Base-by-base conservation (phyloP, 2,113 vertebrate genomes). In the Ivindomyrus marchei region DNA sequence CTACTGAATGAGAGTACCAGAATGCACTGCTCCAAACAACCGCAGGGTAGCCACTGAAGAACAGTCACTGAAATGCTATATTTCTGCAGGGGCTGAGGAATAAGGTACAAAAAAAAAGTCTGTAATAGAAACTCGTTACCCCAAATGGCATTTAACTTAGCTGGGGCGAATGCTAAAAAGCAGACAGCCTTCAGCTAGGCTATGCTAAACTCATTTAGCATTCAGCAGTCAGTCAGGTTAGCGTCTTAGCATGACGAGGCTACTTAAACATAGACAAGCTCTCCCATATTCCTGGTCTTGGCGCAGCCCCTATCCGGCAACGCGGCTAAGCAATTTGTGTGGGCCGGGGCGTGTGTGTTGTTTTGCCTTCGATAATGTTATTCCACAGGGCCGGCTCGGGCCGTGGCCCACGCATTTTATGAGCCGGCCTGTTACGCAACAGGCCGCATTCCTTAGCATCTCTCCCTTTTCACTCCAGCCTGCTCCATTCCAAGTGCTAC, bases 281-380 rank as follows among this genome's bases (percentile, higher is more conserved):
- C n/a, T 27, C n/a, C n/a, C n/a, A 13, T 70, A 27, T 31, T 70
- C 49, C 50, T 46, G n/a, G 11, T 36, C 85, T 52, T 53, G 62
- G 62, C 85, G 15, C 90, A 89, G 58, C 17, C 66, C 66, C 77
- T 89, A 13, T 50, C 45, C n/a, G 15, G 13, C 46, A 27, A 50
- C 27, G 94, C 94, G 94, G 95, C 93, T 42, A 19, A 36, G 90
- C 91, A 91, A 89, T 90, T 80, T 92, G 92, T 94, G 92, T 93
- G 91, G 92, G 93, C 93, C 92, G 56, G 87, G 92, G 92, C 91
- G 91, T 89, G 92, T 58, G 66, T 92, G 89, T 90, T 94, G 92
- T 94, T 95, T 92, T 93, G 94, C 91, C 93, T 95, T 94, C 92
- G 94, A 95, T 95, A 94, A 95, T 94, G 94, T 96, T 95, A 94